Conservation (phyloP, 64 coral and sea anemone species). For the Dendronephthya gigantea region DNA sequence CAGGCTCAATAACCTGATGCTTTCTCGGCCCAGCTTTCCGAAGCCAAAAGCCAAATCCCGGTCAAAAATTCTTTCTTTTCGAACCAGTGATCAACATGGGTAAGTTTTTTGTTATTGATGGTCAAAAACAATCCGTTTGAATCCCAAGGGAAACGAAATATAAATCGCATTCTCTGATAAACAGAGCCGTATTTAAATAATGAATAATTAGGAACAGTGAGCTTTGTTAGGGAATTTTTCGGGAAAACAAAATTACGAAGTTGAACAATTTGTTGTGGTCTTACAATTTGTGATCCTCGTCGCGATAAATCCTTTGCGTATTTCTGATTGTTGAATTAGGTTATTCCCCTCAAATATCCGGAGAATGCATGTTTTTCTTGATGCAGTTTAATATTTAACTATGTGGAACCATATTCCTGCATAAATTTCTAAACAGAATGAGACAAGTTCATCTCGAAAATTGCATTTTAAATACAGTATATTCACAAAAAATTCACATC, state of each 20-base stretch:
- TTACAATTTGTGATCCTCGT: background rate
- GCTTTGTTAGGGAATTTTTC: background rate
- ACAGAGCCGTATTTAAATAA: background rate
- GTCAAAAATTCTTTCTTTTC: background rate
- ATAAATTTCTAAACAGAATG: too few relatives aligned
- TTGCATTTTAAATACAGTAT: too few relatives aligned
- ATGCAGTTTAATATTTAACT: too few relatives aligned
- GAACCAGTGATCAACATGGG: slow-evolving; percentile 17
- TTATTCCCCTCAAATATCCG: too few relatives aligned
- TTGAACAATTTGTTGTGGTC: background rate
- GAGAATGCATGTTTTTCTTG: background rate
- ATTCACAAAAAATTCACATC: background rate
- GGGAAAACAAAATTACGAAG: background rate
- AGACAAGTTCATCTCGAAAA: too few relatives aligned
- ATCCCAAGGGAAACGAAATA: background rate
- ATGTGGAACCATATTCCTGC: too few relatives aligned
- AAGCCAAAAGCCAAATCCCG: background rate
- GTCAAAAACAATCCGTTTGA: background rate
- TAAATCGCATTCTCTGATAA: background rate
- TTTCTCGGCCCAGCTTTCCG: background rate
- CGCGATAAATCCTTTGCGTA: too few relatives aligned
- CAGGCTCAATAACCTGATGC: background rate
- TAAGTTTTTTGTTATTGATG: background rate
- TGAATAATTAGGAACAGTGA: background rate
- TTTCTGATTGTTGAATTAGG: too few relatives aligned